These are phyloP conservation scores for Archips xylosteana DNA, from an alignment of 2,888 invertebrate genomes.

Conservation along the genomic window DNA sequence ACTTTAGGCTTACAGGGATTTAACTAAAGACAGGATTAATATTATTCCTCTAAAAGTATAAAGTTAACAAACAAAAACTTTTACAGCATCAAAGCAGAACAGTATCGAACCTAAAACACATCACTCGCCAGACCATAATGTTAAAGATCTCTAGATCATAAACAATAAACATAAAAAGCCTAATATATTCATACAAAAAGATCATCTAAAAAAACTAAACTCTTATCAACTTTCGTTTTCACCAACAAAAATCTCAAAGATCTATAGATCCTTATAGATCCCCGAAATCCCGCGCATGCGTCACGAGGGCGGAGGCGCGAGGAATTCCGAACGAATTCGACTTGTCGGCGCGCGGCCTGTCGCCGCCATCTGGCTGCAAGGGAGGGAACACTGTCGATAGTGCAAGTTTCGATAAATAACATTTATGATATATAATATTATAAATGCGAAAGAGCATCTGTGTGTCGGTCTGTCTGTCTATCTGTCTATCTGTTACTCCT, in stretches of 20 bases:
- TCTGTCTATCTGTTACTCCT: too few relatives aligned
- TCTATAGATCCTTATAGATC: slow-evolving; percentile 39
- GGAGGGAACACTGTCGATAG: slow-evolving; percentile 55
- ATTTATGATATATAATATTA: too few relatives aligned
- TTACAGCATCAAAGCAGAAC: too few relatives aligned
- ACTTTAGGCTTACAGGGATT: too few relatives aligned
- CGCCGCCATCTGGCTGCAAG: slow-evolving; percentile 78
- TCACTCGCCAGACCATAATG: too few relatives aligned
- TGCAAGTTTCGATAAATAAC: not conserved
- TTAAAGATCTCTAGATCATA: too few relatives aligned
- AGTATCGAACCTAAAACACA: too few relatives aligned
- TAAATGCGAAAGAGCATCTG: too few relatives aligned
- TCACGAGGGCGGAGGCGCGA: slow-evolving; percentile 73
- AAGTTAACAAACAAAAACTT: too few relatives aligned
- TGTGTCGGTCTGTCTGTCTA: too few relatives aligned
- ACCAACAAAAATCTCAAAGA: slow-evolving; percentile 20
- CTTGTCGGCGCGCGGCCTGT: slow-evolving; percentile 74
- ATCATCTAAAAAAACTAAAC: not conserved
- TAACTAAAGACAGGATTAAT: too few relatives aligned
- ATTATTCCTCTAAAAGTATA: too few relatives aligned
- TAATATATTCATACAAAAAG: not conserved
- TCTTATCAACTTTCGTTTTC: slow-evolving; percentile 30
- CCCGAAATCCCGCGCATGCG: slow-evolving; percentile 56
- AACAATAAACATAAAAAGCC: not conserved
- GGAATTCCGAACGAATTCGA: slow-evolving; percentile 78